Evolutionary conservation across 2,888 invertebrate genomes (phyloP).

Genomic region (Acanthacorydalis orientalis): DNA sequence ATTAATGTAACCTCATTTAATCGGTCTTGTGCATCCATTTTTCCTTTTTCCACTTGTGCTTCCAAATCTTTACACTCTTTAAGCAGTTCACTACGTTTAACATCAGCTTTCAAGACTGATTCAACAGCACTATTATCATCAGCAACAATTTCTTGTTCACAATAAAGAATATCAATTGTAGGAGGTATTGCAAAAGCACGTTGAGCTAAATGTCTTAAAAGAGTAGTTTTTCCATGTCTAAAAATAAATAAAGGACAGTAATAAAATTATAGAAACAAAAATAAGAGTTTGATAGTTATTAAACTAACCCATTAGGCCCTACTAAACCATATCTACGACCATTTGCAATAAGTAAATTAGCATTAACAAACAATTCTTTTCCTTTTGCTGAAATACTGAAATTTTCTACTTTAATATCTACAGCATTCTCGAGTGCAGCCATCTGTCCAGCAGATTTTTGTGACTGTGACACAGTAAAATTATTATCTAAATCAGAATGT

Average conservation of each 20-base stretch:
- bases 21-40: conserved; percentile 54
- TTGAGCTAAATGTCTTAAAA: conserved; percentile 81
- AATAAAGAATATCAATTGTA: conserved; percentile 88
- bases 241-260: conserved; percentile 7
- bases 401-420: conserved; percentile 96
- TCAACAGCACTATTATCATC: conserved; percentile 88
- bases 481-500: conserved; percentile 76
- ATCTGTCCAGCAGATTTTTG: conserved; percentile 59
- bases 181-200: conserved; percentile 87
- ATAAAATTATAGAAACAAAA: neutral
- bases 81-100: conserved; percentile 65
- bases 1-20: conserved; percentile 62
- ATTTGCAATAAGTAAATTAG: conserved; percentile 79
- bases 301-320: conserved; percentile 80
- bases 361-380: conserved; percentile 92
- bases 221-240: conserved; percentile 94
- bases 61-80: conserved; percentile 73
- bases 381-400: conserved; percentile 97
- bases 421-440: conserved; percentile 76
- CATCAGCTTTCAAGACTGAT: conserved; percentile 84
- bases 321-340: conserved; percentile 94
- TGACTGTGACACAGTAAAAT: conserved; percentile 88
- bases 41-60: conserved; percentile 52
- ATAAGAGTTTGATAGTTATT: neutral
- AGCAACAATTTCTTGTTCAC: conserved; percentile 96